phyloP scores from a whole-genome alignment of 2,888 invertebrate species.

The Panopea generosa region DNA sequence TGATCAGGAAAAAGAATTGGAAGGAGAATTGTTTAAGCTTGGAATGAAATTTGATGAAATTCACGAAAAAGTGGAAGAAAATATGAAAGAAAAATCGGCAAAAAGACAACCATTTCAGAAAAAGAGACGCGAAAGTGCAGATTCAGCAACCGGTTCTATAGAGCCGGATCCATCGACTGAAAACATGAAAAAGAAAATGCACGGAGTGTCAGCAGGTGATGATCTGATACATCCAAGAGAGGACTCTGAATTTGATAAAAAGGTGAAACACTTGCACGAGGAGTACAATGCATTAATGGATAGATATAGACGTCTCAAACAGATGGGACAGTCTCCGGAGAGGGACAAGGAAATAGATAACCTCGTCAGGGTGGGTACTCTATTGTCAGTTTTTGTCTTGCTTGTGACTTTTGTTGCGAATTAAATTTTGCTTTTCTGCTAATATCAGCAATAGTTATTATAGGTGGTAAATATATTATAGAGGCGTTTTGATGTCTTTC shows the following conservation, averaged over 20 bases:
- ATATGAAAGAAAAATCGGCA: conserved; percentile 72
- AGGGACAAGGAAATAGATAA: conserved; percentile 79
- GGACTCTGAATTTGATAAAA: conserved; percentile 67
- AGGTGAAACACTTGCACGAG: conserved; percentile 73
- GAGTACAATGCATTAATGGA: conserved; percentile 82
- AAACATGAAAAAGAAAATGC: conserved; percentile 67
- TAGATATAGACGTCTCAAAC: conserved; percentile 79
- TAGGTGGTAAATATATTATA: too few relatives aligned
- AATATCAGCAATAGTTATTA: too few relatives aligned
- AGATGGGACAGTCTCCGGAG: conserved; percentile 77
- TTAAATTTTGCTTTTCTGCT: too few relatives aligned
- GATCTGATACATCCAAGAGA: conserved; percentile 66
- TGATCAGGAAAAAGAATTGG: conserved; percentile 81
- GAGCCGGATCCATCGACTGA: conserved; percentile 63
- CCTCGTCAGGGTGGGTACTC: conserved; percentile 75
- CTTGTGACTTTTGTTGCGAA: too few relatives aligned
- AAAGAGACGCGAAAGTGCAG: conserved; percentile 53
- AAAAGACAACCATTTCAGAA: conserved; percentile 77
- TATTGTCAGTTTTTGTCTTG: too few relatives aligned
- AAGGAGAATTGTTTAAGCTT: conserved; percentile 81
- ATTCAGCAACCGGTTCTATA: conserved; percentile 40
- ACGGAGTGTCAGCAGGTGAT: conserved; percentile 65
- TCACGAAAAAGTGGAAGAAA: conserved; percentile 79
- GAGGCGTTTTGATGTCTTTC: too few relatives aligned
- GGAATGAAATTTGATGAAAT: conserved; percentile 84